Evolutionary conservation across 2,113 vertebrate genomes (phyloP), one percentile per base, ranked within the genome.

Genomic region (Nothocercus nigrocapillus): DNA sequence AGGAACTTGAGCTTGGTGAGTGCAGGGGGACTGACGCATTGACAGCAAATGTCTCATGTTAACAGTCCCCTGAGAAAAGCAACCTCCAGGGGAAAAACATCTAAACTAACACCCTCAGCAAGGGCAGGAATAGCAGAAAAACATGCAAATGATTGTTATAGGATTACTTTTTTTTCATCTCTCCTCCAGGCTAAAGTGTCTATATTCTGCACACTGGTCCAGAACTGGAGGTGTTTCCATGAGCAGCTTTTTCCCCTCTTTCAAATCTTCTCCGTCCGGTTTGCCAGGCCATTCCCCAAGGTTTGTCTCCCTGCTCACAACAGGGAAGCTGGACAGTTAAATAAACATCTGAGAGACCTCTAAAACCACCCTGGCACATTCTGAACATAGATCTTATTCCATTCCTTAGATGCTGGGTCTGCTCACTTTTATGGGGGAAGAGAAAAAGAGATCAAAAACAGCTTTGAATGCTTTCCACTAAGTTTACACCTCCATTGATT

Each of bases 81-180:
- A 67, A 8, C 45, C 85, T 78, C 24, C 1, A 3, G 7, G n/a
- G 79, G 30, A 20, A 77, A 90, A 86, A 54, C 73, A 64, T 63
- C 51, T 7, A 64, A 42, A 68, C 82, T 28, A 59, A 30, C 28
- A 76, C 36, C 30, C 67, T 47, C 76, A 70, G 88, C 45, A 86
- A 78, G 75, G 72, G 56, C 10, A 47, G 72, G 36, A 59, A 73
- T 51, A 87, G 76, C 93, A 82, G 81, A 49, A 91, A 93, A 85
- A 7, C 76, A 78, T 62, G 80, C 28, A 95, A 62, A 92, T 90
- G 45, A 13, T 8, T 68, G 47, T n/a, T 63, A 13, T 38, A 18
- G 11, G 67, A 30, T 66, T 66, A 9, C 10, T 77, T 17, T 16
- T 40, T 58, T 21, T 45, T 24, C 28, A 15, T 25, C 28, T 62